phyloP scores from a whole-genome alignment of 2,797 vertebrate species.

The Anomalospiza imberbis region DNA sequence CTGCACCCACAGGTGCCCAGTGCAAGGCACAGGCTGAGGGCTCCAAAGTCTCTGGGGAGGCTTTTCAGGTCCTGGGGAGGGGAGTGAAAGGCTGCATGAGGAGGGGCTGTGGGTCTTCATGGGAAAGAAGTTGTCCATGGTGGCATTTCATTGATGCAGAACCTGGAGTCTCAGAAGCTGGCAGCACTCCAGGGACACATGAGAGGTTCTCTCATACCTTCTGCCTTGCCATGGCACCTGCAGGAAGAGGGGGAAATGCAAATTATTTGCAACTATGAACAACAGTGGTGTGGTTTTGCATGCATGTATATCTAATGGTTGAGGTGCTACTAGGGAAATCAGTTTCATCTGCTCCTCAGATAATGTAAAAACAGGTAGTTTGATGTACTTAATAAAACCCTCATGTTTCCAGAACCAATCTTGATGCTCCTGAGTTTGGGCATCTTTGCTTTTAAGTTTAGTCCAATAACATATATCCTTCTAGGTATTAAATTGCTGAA shows the following conservation, averaged over 20 bases:
- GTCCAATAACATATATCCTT: neutral
- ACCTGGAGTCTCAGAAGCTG: neutral
- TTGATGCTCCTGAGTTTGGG: neutral
- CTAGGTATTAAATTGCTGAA: neutral
- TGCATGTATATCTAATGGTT: neutral
- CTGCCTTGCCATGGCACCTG: conserved; percentile 58
- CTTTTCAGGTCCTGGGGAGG: neutral
- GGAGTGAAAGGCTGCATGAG: neutral
- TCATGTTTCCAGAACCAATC: neutral
- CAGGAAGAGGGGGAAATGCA: neutral
- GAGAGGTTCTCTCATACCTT: conserved; percentile 25
- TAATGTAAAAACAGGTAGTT: neutral
- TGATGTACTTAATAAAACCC: neutral
- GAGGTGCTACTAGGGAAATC: neutral
- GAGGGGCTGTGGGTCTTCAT: neutral
- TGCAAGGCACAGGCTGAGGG: neutral
- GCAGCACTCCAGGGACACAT: neutral
- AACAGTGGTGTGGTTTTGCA: neutral
- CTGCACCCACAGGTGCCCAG: neutral
- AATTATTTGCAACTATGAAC: neutral
- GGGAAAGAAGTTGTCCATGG: neutral
- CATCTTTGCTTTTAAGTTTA: neutral
- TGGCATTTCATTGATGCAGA: neutral
- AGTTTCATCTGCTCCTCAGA: neutral
- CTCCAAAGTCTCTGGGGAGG: neutral